phyloP scores from a whole-genome alignment of 2,888 invertebrate species.

The Gymnoscelis rufifasciata region DNA sequence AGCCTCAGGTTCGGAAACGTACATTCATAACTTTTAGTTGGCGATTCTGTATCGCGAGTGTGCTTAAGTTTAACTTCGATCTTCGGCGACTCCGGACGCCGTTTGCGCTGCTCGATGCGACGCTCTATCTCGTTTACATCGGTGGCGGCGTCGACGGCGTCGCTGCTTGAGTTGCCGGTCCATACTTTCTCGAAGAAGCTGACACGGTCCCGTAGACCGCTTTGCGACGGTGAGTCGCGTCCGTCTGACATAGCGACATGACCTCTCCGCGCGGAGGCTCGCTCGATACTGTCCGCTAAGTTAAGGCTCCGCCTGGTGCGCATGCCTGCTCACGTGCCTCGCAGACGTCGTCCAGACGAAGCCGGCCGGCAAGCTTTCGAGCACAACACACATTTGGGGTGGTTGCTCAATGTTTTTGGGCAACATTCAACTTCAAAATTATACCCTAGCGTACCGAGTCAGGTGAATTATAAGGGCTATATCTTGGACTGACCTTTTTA shows the following conservation, averaged over 20 bases:
- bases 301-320: conserved; percentile 41
- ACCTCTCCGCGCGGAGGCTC: conserved; percentile 68
- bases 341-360: conserved; percentile 60
- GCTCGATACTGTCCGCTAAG: conserved; percentile 67
- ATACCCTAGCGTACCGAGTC: background rate
- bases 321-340: conserved; percentile 53
- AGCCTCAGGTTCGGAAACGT: conserved; percentile 67
- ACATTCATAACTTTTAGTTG: conserved; percentile 62
- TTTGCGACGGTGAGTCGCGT: conserved; percentile 73
- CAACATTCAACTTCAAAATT: conserved; percentile 5
- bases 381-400: conserved; percentile 25
- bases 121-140: conserved; percentile 81
- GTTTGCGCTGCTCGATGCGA: conserved; percentile 77
- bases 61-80: conserved; percentile 81
- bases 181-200: conserved; percentile 89
- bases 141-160: conserved; percentile 64
- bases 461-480: background rate
- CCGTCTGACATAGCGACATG: conserved; percentile 75
- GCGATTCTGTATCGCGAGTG: conserved; percentile 72
- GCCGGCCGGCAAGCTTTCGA: conserved; percentile 36
- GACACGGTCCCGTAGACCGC: conserved; percentile 84
- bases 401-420: conserved; percentile 14
- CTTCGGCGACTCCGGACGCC: conserved; percentile 76
- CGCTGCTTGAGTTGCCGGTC: conserved; percentile 74
- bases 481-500: background rate